A percentile compares a stretch with the other conserved stretches of the same genome.
These are phyloP conservation scores for Plutomurus gul DNA, from an alignment of 1,140 invertebrate genomes.

Conservation along the genomic window DNA sequence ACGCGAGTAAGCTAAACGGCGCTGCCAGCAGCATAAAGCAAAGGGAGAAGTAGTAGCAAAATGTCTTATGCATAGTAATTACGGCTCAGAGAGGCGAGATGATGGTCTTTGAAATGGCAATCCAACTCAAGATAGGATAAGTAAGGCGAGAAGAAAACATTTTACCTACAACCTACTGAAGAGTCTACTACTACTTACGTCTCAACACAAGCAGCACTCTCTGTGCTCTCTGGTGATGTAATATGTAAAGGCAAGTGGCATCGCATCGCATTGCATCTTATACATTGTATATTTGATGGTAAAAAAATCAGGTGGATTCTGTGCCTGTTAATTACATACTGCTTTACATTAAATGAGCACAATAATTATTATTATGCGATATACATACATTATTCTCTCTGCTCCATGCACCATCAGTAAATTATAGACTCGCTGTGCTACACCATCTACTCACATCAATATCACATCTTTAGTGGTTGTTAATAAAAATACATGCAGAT, in stretches of 20 bases:
- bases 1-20: conserved; percentile 7
- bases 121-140: background rate
- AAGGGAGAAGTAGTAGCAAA: conserved; percentile 14
- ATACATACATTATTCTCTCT: background rate
- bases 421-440: background rate
- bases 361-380: background rate
- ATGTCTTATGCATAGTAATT: conserved; percentile 30
- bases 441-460: background rate
- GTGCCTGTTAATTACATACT: background rate
- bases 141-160: too few relatives aligned
- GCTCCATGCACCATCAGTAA: background rate
- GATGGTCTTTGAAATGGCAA: conserved; percentile 15
- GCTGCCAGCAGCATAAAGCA: background rate
- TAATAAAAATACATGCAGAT: background rate
- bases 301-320: background rate
- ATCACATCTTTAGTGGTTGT: too few relatives aligned
- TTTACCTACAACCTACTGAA: too few relatives aligned
- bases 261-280: too few relatives aligned
- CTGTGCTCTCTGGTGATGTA: too few relatives aligned
- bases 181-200: too few relatives aligned
- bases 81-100: conserved; percentile 18
- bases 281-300: background rate
- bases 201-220: too few relatives aligned
- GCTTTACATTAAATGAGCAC: background rate
- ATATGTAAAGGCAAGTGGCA: too few relatives aligned